Evolutionary conservation across 2,888 invertebrate species (phyloP), one percentile per base, ranked within the genome.

Genomic region (Stegana nigrithorax): DNA sequence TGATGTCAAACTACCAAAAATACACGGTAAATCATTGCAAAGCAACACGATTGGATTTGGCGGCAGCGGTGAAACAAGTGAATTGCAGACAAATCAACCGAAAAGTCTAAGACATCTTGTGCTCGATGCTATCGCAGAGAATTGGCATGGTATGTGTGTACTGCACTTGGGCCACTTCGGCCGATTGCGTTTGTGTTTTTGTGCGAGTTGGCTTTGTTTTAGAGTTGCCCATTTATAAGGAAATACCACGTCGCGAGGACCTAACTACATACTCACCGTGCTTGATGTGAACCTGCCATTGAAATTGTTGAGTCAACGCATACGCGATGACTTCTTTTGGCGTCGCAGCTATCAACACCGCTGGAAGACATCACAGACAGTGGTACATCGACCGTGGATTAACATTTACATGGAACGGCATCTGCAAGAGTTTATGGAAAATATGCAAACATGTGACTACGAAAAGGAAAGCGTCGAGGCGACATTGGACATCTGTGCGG

Each of bases 341-440:
- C 78, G 75, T 6, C 76, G 83, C 45, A 78, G 82, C 72, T 86
- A 80, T 55, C 77, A 71, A 53, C 73, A 80, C 56, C 83, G 84
- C 47, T 86, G 85, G 86, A 75, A 81, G 59, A 59, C 68, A 29
- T 61, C 73, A 23, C 73, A 75, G 4, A 45, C 68, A 26, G 70
- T 67, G 59, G 7, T 67, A 27, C 68, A 68, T 26, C 67, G 73
- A 29, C 70, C 66, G 55, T 86, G 86, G 86, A 84, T 86, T 76
- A 83, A 81, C 73, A 76, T 83, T 64, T 86, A 84, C 75, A 85
- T 86, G 84, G 85, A 86, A 71, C 83, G 83, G 71, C 83, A 85
- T 81, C 75, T 86, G 67, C 81, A 85, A 67, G 85, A 85, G 77
- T 83, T 82, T 69, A 75, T 86, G 64, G 85, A 86, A 70, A 80